phyloP scores from a whole-genome alignment of 2,888 invertebrate genomes.

The Laspeyria flexula region DNA sequence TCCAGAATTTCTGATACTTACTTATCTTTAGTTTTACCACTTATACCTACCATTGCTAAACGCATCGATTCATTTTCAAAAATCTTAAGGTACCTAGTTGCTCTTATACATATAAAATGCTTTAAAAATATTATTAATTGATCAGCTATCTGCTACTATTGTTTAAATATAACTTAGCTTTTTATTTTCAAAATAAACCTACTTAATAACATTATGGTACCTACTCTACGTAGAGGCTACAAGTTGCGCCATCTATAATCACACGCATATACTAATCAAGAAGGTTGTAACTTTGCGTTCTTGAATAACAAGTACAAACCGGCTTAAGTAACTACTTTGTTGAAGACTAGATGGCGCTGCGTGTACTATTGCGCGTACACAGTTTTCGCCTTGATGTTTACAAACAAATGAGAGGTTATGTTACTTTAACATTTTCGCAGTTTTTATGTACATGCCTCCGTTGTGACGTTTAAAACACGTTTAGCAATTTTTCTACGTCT shows the following conservation, averaged over 20 bases:
- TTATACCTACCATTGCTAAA: no score
- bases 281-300: neutral
- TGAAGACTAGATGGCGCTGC: slow-evolving; percentile 12
- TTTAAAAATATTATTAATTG: no score
- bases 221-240: neutral
- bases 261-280: neutral
- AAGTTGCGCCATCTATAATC: slow-evolving; percentile 7
- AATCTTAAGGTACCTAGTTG: no score
- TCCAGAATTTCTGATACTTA: no score
- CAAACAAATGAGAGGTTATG: slow-evolving; percentile 34
- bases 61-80: no score
- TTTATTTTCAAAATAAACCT: no score
- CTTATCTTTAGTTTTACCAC: no score
- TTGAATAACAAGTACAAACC: neutral
- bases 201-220: no score
- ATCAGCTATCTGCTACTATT: no score
- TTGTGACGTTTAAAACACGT: neutral
- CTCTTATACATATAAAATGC: no score
- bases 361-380: neutral
- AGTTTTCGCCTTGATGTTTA: slow-evolving; percentile 26
- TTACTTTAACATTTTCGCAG: neutral
- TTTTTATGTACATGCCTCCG: neutral
- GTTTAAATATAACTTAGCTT: no score
- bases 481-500: neutral
- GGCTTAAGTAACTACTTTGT: neutral